A percentile compares a stretch with the other conserved stretches of the same genome.
These are phyloP conservation scores for Cydia splendana DNA, from an alignment of 1,140 invertebrate species.

Conservation along the genomic window DNA sequence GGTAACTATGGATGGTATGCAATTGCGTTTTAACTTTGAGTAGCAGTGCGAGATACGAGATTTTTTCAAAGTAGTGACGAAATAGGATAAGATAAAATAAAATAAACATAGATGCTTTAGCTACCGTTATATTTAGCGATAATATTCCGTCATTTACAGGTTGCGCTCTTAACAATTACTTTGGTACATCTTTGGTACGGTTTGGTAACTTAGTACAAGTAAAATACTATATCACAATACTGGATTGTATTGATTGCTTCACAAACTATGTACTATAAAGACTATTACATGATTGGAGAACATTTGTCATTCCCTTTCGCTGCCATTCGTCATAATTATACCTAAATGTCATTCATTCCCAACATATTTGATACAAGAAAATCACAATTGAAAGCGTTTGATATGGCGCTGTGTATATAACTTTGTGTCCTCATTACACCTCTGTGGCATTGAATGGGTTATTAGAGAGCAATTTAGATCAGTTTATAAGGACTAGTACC, in stretches of 20 bases:
- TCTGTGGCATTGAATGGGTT: not conserved
- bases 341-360: not conserved
- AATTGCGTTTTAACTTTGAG: no score
- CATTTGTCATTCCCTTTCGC: not conserved
- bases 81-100: constrained; percentile 14
- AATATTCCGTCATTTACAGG: constrained; percentile 43
- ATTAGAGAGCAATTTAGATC: constrained; percentile 12
- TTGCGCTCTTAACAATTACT: constrained; percentile 33
- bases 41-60: no score
- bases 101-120: constrained; percentile 44
- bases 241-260: constrained; percentile 18
- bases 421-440: not conserved
- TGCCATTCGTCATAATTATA: not conserved
- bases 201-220: constrained; percentile 18
- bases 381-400: no score
- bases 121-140: constrained; percentile 53
- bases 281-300: not conserved
- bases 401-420: not conserved
- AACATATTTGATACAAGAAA: not conserved
- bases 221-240: constrained; percentile 25
- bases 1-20: no score
- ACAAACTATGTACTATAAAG: not conserved
- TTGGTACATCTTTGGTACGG: constrained; percentile 39
- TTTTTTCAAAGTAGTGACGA: no score
- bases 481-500: not conserved